Conservation (phyloP, 2,797 vertebrate species). For the Eulemur mongoz region DNA sequence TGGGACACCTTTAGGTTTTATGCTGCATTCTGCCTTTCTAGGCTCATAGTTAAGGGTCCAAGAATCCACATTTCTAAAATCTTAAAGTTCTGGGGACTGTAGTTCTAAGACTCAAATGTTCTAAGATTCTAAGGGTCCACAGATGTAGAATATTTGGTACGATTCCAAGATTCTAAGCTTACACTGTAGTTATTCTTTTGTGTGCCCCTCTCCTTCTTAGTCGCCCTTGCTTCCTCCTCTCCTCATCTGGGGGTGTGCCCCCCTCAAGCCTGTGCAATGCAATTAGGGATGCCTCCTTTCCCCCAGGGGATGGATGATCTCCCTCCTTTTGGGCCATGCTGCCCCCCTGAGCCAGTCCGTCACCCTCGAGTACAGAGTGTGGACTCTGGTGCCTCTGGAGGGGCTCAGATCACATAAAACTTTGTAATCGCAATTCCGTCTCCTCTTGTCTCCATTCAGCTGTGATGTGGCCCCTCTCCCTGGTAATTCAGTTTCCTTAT, state of each 20-base stretch:
- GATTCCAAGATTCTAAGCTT: conserved; percentile 6
- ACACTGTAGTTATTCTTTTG: background rate
- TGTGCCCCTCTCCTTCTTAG: background rate
- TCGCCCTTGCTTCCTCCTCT: conserved; percentile 14
- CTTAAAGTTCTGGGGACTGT: background rate
- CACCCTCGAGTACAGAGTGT: conserved; percentile 12
- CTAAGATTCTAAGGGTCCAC: conserved; percentile 26
- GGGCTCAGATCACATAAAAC: conserved; percentile 74
- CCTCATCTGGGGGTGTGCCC: background rate
- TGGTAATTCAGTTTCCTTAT: background rate
- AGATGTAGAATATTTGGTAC: conserved; percentile 6
- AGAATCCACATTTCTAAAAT: conserved; percentile 41
- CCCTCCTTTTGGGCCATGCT: conserved; percentile 49
- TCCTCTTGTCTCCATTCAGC: conserved; percentile 50
- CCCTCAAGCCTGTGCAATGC: conserved; percentile 64
- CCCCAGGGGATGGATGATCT: conserved; percentile 18
- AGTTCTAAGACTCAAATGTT: conserved; percentile 32
- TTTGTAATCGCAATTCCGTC: conserved; percentile 53
- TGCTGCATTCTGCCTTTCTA: conserved; percentile 15
- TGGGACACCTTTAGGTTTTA: conserved; percentile 21
- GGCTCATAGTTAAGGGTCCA: conserved; percentile 13
- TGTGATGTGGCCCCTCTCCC: background rate
- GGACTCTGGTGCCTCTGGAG: conserved; percentile 38
- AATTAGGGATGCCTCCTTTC: conserved; percentile 45
- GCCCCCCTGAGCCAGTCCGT: conserved; percentile 70